Base-by-base conservation (phyloP, 2,888 invertebrate species). In the Drosophila monieri region DNA sequence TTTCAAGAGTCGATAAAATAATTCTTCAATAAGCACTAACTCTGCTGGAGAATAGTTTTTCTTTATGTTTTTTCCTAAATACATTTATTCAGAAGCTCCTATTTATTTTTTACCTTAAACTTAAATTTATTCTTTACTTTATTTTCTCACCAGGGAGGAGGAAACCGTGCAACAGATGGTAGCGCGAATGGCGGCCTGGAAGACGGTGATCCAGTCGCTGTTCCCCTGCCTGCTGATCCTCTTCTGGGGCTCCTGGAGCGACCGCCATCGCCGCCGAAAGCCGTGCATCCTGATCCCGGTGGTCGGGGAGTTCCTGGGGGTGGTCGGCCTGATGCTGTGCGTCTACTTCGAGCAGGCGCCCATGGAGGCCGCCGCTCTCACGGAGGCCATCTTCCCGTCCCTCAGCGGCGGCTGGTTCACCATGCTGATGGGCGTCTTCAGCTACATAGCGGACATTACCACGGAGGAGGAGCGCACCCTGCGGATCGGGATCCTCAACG, bases 371-470 rank as follows among this genome's bases (percentile, higher is more conserved):
- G 95, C 95, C 14, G 96, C 95, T 0, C 93, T 96, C 5, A 94
- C 95, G 0, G 96, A 96, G 90, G 95, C 96, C 0, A 93, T 96
- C 73, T 96, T 96, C 90, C 96, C 96, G 2, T 96, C 96, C 0
- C 88, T 96, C 6, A 96, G 96, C 1, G 92, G 96, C 9, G 96
- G 96, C 8, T 96, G 96, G 96, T 96, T 96, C 89, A 96, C 96
- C 30, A 96, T 96, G 96, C 95, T 97, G 81, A 96, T 97, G 96
- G 96, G 96, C 18, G 95, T 97, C 74, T 96, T 97, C 92, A 96
- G 96, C 91, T 97, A 97, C 89, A 95, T 98, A 65, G 96, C 95
- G 1, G 97, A 97, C 89, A 95, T 97, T 14, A 97, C 97, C 3
- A 95, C 95, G 2, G 94, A 96, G 73, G 95, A 97, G 90, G 95